These are phyloP conservation scores for Leptosomus discolor DNA, from an alignment of 2,113 vertebrate species.

Conservation along the genomic window DNA sequence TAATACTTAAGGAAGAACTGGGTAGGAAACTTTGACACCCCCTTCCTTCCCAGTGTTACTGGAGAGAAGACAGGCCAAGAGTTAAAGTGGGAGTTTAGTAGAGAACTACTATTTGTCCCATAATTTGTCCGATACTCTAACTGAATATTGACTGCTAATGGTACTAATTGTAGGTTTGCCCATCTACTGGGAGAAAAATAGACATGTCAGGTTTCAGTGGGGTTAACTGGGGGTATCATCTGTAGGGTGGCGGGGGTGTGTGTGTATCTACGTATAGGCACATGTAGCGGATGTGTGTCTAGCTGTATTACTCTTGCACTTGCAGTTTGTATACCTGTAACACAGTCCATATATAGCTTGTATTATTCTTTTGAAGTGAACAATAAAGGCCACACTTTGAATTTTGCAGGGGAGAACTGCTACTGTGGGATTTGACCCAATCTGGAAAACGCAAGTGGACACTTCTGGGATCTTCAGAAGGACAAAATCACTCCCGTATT, in stretches of 20 bases:
- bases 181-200: background rate
- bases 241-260: background rate
- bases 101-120: background rate
- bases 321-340: background rate
- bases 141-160: background rate
- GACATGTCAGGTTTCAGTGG: background rate
- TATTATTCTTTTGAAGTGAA: background rate
- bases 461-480: slow-evolving; percentile 83
- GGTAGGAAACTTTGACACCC: background rate
- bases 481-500: slow-evolving; percentile 91
- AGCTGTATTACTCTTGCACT: background rate
- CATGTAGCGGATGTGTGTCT: background rate
- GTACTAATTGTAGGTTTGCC: background rate
- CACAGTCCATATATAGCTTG: fast-evolving
- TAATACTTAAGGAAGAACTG: background rate
- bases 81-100: background rate
- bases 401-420: slow-evolving; percentile 84
- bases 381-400: background rate
- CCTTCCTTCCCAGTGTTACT: background rate
- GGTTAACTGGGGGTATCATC: background rate
- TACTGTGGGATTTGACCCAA: slow-evolving; percentile 87
- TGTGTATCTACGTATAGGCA: background rate
- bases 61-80: background rate
- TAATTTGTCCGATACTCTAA: background rate
- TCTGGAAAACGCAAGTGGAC: slow-evolving; percentile 86